These are phyloP conservation scores for Euthynnus affinis DNA, from an alignment of 2,797 vertebrate genomes.

Conservation along the genomic window DNA sequence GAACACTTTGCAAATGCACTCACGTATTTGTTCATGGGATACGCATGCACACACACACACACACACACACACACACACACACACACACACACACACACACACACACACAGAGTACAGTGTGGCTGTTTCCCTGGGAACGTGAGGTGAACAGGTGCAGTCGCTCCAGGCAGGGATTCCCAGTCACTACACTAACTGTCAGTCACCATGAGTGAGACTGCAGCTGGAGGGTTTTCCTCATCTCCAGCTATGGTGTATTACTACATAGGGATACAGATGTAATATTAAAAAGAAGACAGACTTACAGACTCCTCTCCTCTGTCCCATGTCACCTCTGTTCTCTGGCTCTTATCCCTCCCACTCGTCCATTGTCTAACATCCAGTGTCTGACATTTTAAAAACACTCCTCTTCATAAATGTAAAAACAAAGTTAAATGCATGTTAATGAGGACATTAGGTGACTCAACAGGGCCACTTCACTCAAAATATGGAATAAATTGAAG, in stretches of 20 bases:
- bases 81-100: not conserved
- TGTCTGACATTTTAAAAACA: slow-evolving; percentile 26
- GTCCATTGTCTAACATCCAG: slow-evolving; percentile 5
- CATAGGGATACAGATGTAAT: not conserved
- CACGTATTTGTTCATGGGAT: not conserved
- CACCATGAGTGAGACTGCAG: slow-evolving; percentile 16
- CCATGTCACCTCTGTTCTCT: slow-evolving; percentile 37
- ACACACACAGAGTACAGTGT: not conserved
- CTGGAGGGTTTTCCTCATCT: slow-evolving; percentile 23
- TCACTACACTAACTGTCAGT: slow-evolving; percentile 33
- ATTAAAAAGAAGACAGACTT: slow-evolving; percentile 2
- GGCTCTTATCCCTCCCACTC: slow-evolving; percentile 40
- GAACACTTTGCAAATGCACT: slow-evolving; percentile 10
- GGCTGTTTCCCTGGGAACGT: slow-evolving; percentile 14
- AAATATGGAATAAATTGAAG: slow-evolving; percentile 15
- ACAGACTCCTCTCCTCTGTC: slow-evolving; percentile 6
- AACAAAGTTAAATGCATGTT: slow-evolving; percentile 32
- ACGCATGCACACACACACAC: not conserved
- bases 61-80: slow-evolving; percentile 3
- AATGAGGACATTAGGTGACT: slow-evolving; percentile 40
- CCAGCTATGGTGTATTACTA: not conserved
- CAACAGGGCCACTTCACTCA: slow-evolving; percentile 25
- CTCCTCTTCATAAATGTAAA: slow-evolving; percentile 30
- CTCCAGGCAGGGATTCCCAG: slow-evolving; percentile 39
- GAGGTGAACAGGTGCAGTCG: slow-evolving; percentile 42